phyloP scores from a whole-genome alignment of 2,888 invertebrate genomes.

The Clusia tigrina region DNA sequence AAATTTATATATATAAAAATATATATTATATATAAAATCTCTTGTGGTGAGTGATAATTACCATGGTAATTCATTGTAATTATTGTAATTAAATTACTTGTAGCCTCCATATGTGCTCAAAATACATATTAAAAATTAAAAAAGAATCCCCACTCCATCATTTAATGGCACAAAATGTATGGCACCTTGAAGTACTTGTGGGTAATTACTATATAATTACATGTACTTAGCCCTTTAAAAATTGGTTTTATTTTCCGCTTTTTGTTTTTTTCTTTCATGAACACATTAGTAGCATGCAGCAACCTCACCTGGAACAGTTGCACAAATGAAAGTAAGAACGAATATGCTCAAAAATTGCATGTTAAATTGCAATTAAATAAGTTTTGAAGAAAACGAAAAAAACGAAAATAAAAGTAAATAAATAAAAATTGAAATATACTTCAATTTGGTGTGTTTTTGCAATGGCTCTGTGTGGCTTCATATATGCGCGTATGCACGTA shows the following conservation, averaged over 20 bases:
- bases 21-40: too few relatives aligned
- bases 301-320: not conserved
- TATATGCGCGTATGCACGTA: not conserved
- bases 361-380: constrained; percentile 52
- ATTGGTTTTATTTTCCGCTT: too few relatives aligned
- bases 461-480: not conserved
- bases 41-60: too few relatives aligned
- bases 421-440: not conserved
- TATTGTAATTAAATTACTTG: too few relatives aligned
- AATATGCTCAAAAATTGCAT: constrained; percentile 40
- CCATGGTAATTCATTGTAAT: too few relatives aligned
- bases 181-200: constrained; percentile 5
- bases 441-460: not conserved
- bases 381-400: not conserved
- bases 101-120: too few relatives aligned
- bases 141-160: not conserved
- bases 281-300: not conserved
- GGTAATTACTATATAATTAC: not conserved
- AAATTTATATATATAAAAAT: too few relatives aligned
- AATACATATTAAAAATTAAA: not conserved
- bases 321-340: constrained; percentile 4
- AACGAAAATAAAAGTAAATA: not conserved
- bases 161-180: not conserved
- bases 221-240: not conserved
- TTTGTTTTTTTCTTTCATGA: too few relatives aligned